Evolutionary conservation across 1,140 invertebrate species (phyloP).

Genomic region (Chrysopa pallens): DNA sequence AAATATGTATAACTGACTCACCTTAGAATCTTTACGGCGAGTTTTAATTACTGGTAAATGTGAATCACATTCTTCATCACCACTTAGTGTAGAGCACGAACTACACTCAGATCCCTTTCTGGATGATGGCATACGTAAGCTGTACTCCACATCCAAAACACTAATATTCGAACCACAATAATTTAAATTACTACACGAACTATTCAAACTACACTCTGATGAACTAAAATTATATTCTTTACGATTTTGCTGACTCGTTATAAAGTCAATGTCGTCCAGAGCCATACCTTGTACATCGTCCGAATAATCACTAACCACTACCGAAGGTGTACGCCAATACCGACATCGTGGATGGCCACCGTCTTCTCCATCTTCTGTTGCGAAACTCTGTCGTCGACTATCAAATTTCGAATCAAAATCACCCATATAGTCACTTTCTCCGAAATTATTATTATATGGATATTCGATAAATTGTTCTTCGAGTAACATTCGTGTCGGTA

Average conservation of each 20-base stretch:
- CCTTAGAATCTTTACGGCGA: too few species aligned
- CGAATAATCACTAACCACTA: constrained; percentile 68
- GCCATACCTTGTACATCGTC: constrained; percentile 46
- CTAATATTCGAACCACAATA: constrained; percentile 32
- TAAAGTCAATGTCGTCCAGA: constrained; percentile 43
- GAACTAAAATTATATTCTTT: constrained; percentile 15
- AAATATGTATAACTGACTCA: too few species aligned
- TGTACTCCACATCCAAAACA: constrained; percentile 31
- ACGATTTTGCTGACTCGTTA: constrained; percentile 24
- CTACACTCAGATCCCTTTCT: constrained; percentile 45
- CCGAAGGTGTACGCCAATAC: constrained; percentile 57
- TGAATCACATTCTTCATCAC: constrained; percentile 38
- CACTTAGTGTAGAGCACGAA: constrained; percentile 40
- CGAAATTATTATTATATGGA: constrained; percentile 15
- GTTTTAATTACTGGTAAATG: too few species aligned
- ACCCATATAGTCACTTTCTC: constrained; percentile 7
- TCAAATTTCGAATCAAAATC: constrained; percentile 13
- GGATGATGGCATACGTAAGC: constrained; percentile 23
- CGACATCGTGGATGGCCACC: constrained; percentile 20
- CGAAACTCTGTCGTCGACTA: constrained; percentile 25
- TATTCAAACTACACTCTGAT: constrained; percentile 33
- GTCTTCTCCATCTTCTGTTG: constrained; percentile 25
- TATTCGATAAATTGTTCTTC: constrained; percentile 16
- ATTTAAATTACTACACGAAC: constrained; percentile 42
- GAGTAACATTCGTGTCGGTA: constrained; percentile 17